phyloP scores from a whole-genome alignment of 2,797 vertebrate genomes.

The Champsocephalus gunnari region DNA sequence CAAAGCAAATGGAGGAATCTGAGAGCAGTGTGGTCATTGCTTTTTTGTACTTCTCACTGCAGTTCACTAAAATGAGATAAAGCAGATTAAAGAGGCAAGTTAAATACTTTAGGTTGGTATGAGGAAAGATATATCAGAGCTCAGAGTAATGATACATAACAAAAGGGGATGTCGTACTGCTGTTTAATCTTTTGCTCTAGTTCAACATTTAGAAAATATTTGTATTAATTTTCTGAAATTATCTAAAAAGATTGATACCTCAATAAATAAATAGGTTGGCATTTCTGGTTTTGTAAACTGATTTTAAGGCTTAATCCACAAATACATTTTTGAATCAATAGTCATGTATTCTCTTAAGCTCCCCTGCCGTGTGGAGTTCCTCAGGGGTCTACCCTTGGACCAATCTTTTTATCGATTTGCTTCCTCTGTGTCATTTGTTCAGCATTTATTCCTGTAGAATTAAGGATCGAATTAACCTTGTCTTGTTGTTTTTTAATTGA shows the following conservation, averaged over 20 bases:
- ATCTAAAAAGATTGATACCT: background rate
- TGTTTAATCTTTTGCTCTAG: background rate
- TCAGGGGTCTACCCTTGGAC: no score
- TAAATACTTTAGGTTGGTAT: slow-evolving; percentile 40
- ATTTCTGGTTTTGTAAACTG: no score
- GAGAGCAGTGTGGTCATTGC: slow-evolving; percentile 29
- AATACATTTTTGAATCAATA: no score
- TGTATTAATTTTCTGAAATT: background rate
- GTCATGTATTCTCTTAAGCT: no score
- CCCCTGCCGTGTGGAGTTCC: no score
- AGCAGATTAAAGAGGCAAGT: slow-evolving; percentile 42
- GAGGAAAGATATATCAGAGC: slow-evolving; percentile 38
- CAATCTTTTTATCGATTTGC: no score
- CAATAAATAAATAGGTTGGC: no score
- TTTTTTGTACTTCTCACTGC: slow-evolving; percentile 38
- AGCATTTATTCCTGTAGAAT: no score
- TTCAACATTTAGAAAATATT: background rate
- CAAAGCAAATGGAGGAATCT: slow-evolving; percentile 20
- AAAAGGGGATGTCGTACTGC: background rate
- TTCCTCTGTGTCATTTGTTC: no score
- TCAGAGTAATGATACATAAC: slow-evolving; percentile 7
- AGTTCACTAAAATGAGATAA: slow-evolving; percentile 33
- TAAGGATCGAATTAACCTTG: no score
- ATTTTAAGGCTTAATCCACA: no score
- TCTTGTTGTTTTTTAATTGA: no score